Evolutionary conservation across 2,797 vertebrate species (phyloP), one percentile per base, ranked within the genome.

Genomic region (Brachyalestes nurse): DNA sequence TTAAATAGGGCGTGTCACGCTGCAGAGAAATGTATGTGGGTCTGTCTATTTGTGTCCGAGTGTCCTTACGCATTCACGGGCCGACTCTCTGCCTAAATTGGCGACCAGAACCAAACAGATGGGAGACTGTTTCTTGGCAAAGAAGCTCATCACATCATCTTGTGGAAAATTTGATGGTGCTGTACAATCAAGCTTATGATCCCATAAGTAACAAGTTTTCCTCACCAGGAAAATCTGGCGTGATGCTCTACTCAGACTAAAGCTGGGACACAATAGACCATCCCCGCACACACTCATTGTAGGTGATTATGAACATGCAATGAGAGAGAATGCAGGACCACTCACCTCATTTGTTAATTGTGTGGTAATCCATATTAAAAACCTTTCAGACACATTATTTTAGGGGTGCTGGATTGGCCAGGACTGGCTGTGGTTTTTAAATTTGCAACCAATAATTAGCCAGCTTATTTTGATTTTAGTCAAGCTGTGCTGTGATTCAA

Each of bases 341-440:
- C 55, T 67, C 49, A 70, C 25, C 73, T 75, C 73, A 61, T 86
- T 84, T 71, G 61, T 25, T 84, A 80, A 78, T 77, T 55, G 72
- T n/a, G 66, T 72, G 1, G 12, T 71, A 67, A 80, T 76, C 72
- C 45, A 34, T 78, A 64, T 80, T 13, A 62, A 42, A 40, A 40
- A 19, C 38, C 38, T 66, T 19, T 17, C 17, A 42, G 34, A 19
- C 17, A 19, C 34, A n/a, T 19, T 34, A 19, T 64, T 42, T 19
- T 42, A 40, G 64, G 16, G 17, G 38, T 19, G 34, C 64, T 42
- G 4, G 19, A n/a, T n/a, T 1, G 17, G 13, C 23, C 25, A 34
- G 60, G 25, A 62, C 16, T 0, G 1, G 60, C 34, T 4, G 4
- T 34, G 34, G 34, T 2, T 34, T 34, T 34, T 34, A 10, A 47